These are phyloP conservation scores for Cyphomyrus discorhynchus DNA, from an alignment of 2,113 vertebrate genomes.

Conservation along the genomic window DNA sequence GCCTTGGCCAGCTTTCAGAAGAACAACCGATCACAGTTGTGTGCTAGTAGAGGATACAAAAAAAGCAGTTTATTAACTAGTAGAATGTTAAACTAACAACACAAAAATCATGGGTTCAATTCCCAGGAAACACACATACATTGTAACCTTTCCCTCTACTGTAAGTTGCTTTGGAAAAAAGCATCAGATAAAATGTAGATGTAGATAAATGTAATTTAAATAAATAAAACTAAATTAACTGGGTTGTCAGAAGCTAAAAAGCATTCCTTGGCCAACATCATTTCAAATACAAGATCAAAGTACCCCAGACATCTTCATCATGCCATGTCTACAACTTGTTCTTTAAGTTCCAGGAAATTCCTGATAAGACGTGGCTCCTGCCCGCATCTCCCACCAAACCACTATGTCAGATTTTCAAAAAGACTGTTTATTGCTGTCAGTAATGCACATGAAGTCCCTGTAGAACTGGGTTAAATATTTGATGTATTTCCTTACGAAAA, in stretches of 20 bases:
- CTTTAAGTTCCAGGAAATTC: slow-evolving; percentile 26
- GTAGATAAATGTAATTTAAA: not conserved
- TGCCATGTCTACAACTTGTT: slow-evolving; percentile 3
- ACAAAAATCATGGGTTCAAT: not conserved
- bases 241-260: not conserved
- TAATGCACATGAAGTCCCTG: slow-evolving; percentile 64
- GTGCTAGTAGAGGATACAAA: not conserved
- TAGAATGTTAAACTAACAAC: not conserved
- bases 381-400: slow-evolving; percentile 33
- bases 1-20: not conserved
- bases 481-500: slow-evolving; percentile 58
- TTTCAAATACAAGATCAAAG: not conserved
- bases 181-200: not conserved
- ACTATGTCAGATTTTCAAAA: slow-evolving; percentile 61
- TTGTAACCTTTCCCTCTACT: not conserved
- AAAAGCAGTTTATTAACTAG: not conserved
- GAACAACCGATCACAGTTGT: not conserved
- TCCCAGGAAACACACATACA: not conserved
- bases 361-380: not conserved
- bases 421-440: slow-evolving; percentile 65
- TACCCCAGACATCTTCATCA: not conserved
- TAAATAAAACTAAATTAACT: not conserved
- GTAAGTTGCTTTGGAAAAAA: not conserved
- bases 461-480: slow-evolving; percentile 58
- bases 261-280: not conserved